Evolutionary conservation across 2,888 invertebrate species (phyloP), one percentile per base, ranked within the genome.

Genomic region (Trilocha varians): DNA sequence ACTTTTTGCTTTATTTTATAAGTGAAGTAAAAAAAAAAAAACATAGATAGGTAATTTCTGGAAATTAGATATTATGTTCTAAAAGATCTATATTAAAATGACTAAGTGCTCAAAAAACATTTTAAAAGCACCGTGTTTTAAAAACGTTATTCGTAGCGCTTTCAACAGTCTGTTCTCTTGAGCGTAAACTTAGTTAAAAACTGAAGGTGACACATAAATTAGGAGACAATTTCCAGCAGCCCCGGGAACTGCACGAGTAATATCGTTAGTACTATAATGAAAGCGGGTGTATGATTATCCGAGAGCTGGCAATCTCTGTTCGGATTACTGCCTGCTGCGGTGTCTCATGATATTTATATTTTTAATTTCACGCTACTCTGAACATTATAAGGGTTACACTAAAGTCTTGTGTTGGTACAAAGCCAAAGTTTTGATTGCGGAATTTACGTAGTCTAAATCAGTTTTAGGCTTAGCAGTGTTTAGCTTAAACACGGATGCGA

Each of bases 311-410:
- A 64, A 62, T 61, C 61, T 59, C 58, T 46, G 41, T 41, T 42
- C 44, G 59, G 62, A 69, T 71, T 68, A 69, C 53, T 49, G 56
- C 53, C 70, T 63, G 65, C 67, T 70, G 71, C 49, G 59, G 52
- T 63, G 63, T 74, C 71, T 67, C 73, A 71, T 62, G 65, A 68
- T 70, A 70, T 71, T 73, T 70, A 72, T 70, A 73, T 70, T 73
- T 77, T 77, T 75, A 70, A 76, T 76, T 75, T 74, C 62, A 66
- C 61, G 69, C 65, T 57, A 47, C 56, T 57, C 54, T 52, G 66
- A 65, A 55, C 65, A 59, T 55, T 55, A 52, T 46, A 42, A 42
- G 54, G 55, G 59, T 68, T 67, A 62, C 62, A 61, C 55, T 59
- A 56, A 54, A 65, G 56, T 55, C 58, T 56, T 62, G 58, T 59